Evolutionary conservation across 1,140 invertebrate genomes (phyloP), one percentile per base, ranked within the genome.

Genomic region (Cataglyphis hispanica): DNA sequence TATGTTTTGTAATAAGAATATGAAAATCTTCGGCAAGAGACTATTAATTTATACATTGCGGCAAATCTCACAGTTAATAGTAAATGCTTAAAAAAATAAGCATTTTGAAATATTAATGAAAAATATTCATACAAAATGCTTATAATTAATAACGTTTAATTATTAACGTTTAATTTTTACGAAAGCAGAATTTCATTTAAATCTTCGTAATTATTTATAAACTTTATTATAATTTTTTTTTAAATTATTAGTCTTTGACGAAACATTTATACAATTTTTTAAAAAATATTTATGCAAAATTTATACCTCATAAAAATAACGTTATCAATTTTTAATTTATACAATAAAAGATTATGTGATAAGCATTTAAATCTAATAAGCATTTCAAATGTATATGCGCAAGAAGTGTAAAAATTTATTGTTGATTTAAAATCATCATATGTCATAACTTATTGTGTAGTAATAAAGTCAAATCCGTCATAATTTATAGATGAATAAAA

Each of bases 51-150:
- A 70, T 70, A 37, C 78, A 53, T 22, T 40, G 37, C 69, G 37
- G 37, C 25, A 31, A 83, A 19, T 83, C 37, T 31, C 40, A 56
- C 53, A 40, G 40, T 46, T 70, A 60, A 19, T 50, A 58, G 46
- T 16, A 72, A 58, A 70, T 58, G 13, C 16, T 43, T n/a, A n/a
- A n/a, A n/a, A n/a, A n/a, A n/a, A n/a, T 60, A 83, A 83, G 25
- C 50, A 60, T 83, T 56, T 72, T 72, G 78, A 83, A 83, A 72
- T 74, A 60, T 60, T 76, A 63, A 6, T 60, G 34, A 53, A 74
- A 83, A 83, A 60, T n/a, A 46, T 31, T 72, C 53, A n/a, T 72
- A 72, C 46, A 34, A 60, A 74, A 60, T 60, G n/a, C 53, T 37
- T 56, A 31, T 3, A 31, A 31, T 31, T 31, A n/a, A 8, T 53